phyloP scores from a whole-genome alignment of 2,113 vertebrate species.

The Mirounga angustirostris region DNA sequence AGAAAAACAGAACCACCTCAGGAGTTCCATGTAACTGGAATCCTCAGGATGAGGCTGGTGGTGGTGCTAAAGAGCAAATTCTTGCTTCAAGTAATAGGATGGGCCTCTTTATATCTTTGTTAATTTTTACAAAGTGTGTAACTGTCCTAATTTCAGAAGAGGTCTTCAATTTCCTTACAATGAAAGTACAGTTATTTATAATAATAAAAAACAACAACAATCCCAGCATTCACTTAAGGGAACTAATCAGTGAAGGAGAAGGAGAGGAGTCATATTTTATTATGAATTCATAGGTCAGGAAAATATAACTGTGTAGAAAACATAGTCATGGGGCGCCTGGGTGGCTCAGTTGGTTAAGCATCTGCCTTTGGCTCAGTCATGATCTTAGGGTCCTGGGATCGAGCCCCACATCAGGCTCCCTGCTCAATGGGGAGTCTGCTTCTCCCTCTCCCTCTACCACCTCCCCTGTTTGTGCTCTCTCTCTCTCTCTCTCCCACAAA shows the following conservation, averaged over 20 bases:
- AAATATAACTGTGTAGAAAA: background rate
- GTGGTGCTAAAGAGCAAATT: background rate
- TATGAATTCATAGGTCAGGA: background rate
- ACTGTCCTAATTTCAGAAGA: background rate
- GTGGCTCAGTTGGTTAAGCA: background rate
- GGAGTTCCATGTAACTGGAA: background rate
- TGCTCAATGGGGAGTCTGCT: background rate
- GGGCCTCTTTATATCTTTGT: background rate
- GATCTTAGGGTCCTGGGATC: background rate
- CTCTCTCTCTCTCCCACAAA: background rate
- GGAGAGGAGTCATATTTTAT: background rate
- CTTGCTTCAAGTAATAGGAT: background rate
- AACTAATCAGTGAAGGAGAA: background rate
- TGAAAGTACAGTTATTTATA: background rate
- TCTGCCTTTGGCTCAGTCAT: background rate
- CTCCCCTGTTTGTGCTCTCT: background rate
- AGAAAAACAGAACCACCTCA: background rate
- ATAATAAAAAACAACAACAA: background rate
- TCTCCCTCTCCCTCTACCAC: background rate
- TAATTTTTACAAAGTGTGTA: background rate
- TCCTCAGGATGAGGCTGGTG: background rate
- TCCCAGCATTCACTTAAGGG: background rate
- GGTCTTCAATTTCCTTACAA: background rate
- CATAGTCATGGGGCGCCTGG: background rate
- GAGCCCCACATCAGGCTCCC: background rate